Conservation (phyloP, 2,113 vertebrate species). For the Tinamus guttatus region DNA sequence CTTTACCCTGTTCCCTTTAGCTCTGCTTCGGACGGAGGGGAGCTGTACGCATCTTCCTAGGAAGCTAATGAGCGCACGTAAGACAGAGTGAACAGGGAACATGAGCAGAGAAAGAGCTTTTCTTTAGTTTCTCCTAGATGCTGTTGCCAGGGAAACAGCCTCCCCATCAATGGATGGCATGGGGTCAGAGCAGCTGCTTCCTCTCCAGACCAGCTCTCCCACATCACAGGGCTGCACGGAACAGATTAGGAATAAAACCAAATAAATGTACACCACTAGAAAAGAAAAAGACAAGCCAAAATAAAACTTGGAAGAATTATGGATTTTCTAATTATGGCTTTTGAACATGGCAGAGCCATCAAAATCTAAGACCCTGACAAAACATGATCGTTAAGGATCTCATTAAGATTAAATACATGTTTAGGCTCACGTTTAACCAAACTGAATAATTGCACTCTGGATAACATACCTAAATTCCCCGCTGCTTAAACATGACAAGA, state of each 20-base stretch:
- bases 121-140: constrained; percentile 63
- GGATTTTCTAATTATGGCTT: constrained; percentile 54
- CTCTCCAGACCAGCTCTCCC: constrained; percentile 65
- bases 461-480: constrained; percentile 48
- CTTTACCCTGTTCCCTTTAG: constrained; percentile 14
- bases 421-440: constrained; percentile 49
- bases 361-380: constrained; percentile 27
- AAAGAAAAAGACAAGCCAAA: constrained; percentile 37
- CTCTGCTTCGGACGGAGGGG: constrained; percentile 27
- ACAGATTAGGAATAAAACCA: constrained; percentile 39
- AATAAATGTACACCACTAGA: constrained; percentile 34
- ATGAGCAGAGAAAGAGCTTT: constrained; percentile 28
- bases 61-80: constrained; percentile 53
- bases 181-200: constrained; percentile 76
- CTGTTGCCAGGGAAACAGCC: constrained; percentile 76
- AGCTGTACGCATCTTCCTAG: constrained; percentile 27
- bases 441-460: constrained; percentile 43
- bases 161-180: constrained; percentile 56
- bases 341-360: constrained; percentile 18
- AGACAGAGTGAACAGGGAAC: constrained; percentile 38
- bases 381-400: constrained; percentile 46
- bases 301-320: constrained; percentile 35
- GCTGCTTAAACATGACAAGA: constrained; percentile 17
- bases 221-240: constrained; percentile 65
- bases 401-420: constrained; percentile 38